Evolutionary conservation across 2,113 vertebrate species (phyloP).

Genomic region (Gobiocypris rarus): DNA sequence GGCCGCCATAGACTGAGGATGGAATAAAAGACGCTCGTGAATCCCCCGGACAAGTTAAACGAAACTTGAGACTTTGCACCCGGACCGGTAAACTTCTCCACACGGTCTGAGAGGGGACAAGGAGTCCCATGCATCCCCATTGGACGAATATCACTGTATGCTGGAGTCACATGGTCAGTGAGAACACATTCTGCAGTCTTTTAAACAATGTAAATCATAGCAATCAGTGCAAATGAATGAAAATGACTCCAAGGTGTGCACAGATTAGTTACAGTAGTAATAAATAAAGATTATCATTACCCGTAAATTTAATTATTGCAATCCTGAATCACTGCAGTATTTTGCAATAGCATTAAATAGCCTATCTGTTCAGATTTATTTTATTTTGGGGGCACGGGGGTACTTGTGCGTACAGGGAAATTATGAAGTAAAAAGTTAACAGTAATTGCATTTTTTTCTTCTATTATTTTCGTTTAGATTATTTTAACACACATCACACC

Average conservation of each 20-base stretch:
- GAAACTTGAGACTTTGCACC: conserved; percentile 46
- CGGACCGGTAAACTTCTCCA: conserved; percentile 37
- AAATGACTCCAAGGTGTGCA: conserved; percentile 12
- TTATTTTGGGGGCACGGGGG: no score
- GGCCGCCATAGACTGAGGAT: neutral
- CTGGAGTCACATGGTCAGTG: conserved; percentile 15
- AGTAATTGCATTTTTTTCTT: no score
- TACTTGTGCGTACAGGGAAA: no score
- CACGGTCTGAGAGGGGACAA: conserved; percentile 34
- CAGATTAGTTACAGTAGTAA: neutral
- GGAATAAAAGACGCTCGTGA: conserved; percentile 16
- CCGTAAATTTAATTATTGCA: neutral
- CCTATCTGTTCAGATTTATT: no score
- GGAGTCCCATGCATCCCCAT: conserved; percentile 38
- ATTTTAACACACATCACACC: no score
- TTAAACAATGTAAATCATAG: neutral
- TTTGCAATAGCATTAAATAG: neutral
- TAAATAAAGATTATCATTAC: neutral
- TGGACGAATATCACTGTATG: conserved; percentile 38
- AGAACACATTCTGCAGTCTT: neutral
- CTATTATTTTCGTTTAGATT: no score
- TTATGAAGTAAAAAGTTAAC: no score
- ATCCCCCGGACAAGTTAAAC: neutral
- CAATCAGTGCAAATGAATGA: neutral
- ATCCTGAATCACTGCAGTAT: neutral